These are phyloP conservation scores for Imbricaverruca yamaguchii DNA, from an alignment of 2,888 invertebrate genomes.

Conservation along the genomic window DNA sequence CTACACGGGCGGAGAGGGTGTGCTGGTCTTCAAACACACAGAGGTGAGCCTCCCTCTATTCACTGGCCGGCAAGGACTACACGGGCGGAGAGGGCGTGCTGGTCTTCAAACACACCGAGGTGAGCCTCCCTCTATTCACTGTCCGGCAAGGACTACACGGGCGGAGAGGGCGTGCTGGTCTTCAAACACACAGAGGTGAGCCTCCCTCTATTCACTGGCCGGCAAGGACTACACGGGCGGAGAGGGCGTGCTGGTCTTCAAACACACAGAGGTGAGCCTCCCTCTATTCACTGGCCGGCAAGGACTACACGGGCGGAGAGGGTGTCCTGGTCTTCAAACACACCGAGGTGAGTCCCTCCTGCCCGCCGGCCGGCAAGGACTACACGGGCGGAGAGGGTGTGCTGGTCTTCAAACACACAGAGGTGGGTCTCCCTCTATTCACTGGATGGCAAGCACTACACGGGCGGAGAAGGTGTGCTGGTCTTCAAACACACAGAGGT, in stretches of 20 bases:
- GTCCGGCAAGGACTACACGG: slow-evolving; percentile 48
- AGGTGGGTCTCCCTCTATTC: no score
- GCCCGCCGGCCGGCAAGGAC: slow-evolving; percentile 49
- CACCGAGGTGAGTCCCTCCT: slow-evolving; percentile 14
- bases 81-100: slow-evolving; percentile 47
- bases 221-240: slow-evolving; percentile 50
- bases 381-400: no score
- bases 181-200: slow-evolving; percentile 38
- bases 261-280: slow-evolving; percentile 32
- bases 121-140: slow-evolving; percentile 33
- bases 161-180: slow-evolving; percentile 46
- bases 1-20: slow-evolving; percentile 48
- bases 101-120: slow-evolving; percentile 39
- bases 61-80: slow-evolving; percentile 47
- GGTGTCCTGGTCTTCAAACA: no score
- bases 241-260: slow-evolving; percentile 45
- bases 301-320: no score
- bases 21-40: slow-evolving; percentile 44
- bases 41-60: slow-evolving; percentile 37
- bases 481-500: slow-evolving; percentile 46
- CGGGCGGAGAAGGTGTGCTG: slow-evolving; percentile 47
- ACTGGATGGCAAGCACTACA: slow-evolving; percentile 47
- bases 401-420: no score
- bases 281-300: slow-evolving; percentile 40
- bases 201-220: slow-evolving; percentile 36